Evolutionary conservation across 2,888 invertebrate species (phyloP).

Genomic region (Xestia sexstrigata): DNA sequence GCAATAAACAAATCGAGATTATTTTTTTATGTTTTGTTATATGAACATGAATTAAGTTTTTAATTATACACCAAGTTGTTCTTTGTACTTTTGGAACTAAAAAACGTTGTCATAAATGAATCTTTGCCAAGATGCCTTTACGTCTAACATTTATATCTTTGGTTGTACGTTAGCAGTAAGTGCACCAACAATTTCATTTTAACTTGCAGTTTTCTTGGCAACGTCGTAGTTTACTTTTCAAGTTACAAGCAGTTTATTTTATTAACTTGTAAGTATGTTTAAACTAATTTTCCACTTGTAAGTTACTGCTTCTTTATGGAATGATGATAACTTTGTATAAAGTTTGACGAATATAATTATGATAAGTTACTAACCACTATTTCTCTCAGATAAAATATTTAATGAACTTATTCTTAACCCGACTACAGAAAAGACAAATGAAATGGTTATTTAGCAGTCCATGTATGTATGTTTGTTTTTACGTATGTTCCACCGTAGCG

Average conservation of each 20-base stretch:
- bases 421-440: no score
- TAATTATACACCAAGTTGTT: background rate
- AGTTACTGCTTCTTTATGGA: background rate
- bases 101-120: background rate
- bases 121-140: conserved; percentile 12
- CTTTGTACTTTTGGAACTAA: background rate
- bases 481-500: no score
- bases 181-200: conserved; percentile 14
- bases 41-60: background rate
- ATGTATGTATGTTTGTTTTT: no score
- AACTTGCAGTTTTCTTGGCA: conserved; percentile 37
- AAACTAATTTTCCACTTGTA: conserved; percentile 13
- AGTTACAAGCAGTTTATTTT: conserved; percentile 23
- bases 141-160: conserved; percentile 8
- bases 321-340: background rate
- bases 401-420: background rate
- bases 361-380: background rate
- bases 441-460: no score
- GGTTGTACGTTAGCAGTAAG: background rate
- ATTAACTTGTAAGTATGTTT: conserved; percentile 11
- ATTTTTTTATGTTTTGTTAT: background rate
- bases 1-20: no score
- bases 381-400: background rate
- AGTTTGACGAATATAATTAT: background rate
- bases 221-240: conserved; percentile 8